Percentiles rank a stretch among this genome's conserved stretches.
Evolutionary conservation across 2,888 invertebrate species (phyloP).

Genomic region (Torymus auratus): DNA sequence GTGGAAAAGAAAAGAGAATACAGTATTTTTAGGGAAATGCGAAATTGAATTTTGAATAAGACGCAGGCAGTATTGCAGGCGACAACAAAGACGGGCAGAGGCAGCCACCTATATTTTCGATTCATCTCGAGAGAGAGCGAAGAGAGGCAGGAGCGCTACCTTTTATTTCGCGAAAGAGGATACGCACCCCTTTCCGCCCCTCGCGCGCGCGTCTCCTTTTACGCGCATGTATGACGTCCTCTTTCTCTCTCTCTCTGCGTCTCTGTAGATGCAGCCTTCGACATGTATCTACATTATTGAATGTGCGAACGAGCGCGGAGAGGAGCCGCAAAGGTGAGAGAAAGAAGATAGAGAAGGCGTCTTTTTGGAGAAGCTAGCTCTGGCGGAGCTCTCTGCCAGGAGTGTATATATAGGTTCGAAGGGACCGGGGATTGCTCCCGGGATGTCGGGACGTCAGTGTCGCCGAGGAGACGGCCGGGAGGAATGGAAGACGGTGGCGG

Average conservation of each 20-base stretch:
- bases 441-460: slow-evolving; percentile 58
- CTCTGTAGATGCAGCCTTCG: slow-evolving; percentile 56
- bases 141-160: slow-evolving; percentile 17
- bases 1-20: too few species aligned
- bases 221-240: too few species aligned
- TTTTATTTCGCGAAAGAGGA: slow-evolving; percentile 54
- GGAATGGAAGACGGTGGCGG: slow-evolving; percentile 4
- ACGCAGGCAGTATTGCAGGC: background rate
- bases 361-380: too few species aligned
- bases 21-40: too few species aligned
- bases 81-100: slow-evolving; percentile 13
- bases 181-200: slow-evolving; percentile 28
- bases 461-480: slow-evolving; percentile 1
- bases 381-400: background rate
- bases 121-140: slow-evolving; percentile 2
- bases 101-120: slow-evolving; percentile 6
- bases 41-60: too few species aligned
- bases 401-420: slow-evolving; percentile 12
- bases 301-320: slow-evolving; percentile 68
- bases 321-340: slow-evolving; percentile 35
- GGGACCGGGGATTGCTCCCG: slow-evolving; percentile 41
- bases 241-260: slow-evolving; percentile 1
- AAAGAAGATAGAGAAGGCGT: slow-evolving; percentile 30
- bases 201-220: too few species aligned
- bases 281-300: slow-evolving; percentile 73